Evolutionary conservation across 2,113 vertebrate species (phyloP).

Genomic region (Taxidea taxus): DNA sequence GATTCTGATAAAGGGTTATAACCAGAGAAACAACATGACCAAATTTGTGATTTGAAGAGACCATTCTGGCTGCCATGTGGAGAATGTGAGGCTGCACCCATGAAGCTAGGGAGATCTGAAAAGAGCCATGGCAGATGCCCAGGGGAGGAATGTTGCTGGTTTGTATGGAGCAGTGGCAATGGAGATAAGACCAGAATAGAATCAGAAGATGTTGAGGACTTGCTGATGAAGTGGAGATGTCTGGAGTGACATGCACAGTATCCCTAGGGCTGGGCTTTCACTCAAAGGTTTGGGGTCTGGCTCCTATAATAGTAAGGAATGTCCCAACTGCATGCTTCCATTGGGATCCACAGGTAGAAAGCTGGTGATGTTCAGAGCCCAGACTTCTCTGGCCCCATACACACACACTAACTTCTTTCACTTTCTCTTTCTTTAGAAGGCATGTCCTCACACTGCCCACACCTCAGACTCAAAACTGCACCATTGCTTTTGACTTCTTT

Average conservation of each 20-base stretch:
- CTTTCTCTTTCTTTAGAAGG: background rate
- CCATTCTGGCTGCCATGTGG: background rate
- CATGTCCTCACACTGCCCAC: background rate
- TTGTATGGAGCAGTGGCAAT: background rate
- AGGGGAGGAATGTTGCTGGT: background rate
- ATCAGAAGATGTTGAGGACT: background rate
- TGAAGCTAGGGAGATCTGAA: background rate
- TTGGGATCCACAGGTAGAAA: background rate
- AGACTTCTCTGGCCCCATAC: background rate
- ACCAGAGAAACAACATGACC: background rate
- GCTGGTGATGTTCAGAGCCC: background rate
- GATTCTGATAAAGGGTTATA: background rate
- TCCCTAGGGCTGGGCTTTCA: background rate
- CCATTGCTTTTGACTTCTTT: background rate
- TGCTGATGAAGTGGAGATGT: background rate
- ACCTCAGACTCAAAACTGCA: background rate
- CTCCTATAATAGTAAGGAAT: background rate
- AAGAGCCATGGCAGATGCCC: background rate
- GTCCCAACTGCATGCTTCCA: fast-evolving
- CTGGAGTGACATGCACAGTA: fast-evolving
- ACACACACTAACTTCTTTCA: background rate
- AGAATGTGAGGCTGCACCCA: background rate
- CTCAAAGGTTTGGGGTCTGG: background rate
- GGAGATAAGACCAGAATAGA: background rate
- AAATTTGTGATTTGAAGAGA: background rate